Percentiles rank a stretch among this genome's conserved stretches.
These are phyloP conservation scores for Limonius californicus DNA, from an alignment of 1,140 invertebrate genomes.

Conservation along the genomic window DNA sequence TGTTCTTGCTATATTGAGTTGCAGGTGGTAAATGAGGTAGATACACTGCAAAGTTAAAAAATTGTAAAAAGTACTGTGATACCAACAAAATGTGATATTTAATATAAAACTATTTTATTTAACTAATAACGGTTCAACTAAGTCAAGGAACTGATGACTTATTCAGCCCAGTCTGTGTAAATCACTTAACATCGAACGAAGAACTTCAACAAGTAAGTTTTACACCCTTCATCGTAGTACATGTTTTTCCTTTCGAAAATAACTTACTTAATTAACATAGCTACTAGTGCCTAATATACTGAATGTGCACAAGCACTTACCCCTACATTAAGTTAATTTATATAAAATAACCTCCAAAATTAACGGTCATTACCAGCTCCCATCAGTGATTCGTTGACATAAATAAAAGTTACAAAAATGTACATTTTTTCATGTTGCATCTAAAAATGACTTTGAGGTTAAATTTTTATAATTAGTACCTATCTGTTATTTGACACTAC, in stretches of 20 bases:
- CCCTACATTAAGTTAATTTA: too few species aligned
- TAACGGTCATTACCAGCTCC: too few species aligned
- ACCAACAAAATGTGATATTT: constrained; percentile 35
- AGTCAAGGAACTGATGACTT: constrained; percentile 9
- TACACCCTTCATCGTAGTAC: not conserved
- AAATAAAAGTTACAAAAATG: too few species aligned
- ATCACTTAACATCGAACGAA: not conserved
- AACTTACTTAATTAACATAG: too few species aligned
- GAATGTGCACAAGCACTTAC: too few species aligned
- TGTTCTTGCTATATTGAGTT: not conserved
- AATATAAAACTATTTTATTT: constrained; percentile 22
- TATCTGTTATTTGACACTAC: too few species aligned
- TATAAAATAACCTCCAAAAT: too few species aligned
- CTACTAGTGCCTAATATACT: too few species aligned
- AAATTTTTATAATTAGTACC: too few species aligned
- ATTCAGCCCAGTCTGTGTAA: not conserved
- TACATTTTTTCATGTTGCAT: too few species aligned
- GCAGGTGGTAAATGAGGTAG: not conserved
- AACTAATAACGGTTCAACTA: not conserved
- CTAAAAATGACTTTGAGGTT: too few species aligned
- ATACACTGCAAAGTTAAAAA: not conserved
- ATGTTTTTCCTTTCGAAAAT: not conserved
- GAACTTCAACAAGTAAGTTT: not conserved
- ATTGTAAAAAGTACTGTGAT: constrained; percentile 24
- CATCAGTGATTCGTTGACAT: too few species aligned